phyloP scores from a whole-genome alignment of 2,888 invertebrate species.

The Lycia hirtaria region DNA sequence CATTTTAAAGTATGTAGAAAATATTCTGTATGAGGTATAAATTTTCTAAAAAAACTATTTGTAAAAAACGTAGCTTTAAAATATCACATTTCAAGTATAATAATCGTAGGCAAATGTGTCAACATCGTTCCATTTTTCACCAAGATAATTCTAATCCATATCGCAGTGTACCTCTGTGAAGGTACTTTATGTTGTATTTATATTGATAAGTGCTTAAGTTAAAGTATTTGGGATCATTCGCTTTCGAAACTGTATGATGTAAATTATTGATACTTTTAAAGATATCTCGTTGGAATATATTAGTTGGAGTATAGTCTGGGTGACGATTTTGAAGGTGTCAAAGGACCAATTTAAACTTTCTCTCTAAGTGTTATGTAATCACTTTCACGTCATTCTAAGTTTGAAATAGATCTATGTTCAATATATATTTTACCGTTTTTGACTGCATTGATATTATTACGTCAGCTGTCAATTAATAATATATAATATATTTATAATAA shows the following conservation, averaged over 20 bases:
- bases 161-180: slow-evolving; percentile 3
- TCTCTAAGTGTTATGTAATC: slow-evolving; percentile 12
- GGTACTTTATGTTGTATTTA: slow-evolving; percentile 14
- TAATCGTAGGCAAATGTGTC: too few relatives aligned
- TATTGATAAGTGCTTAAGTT: slow-evolving; percentile 18
- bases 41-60: too few relatives aligned
- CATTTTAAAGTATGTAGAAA: too few relatives aligned
- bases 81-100: too few relatives aligned
- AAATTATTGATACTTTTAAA: slow-evolving; percentile 30
- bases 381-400: neutral
- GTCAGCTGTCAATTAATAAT: too few relatives aligned
- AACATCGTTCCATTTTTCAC: neutral
- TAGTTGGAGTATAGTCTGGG: slow-evolving; percentile 15
- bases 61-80: too few relatives aligned
- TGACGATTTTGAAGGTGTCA: slow-evolving; percentile 17
- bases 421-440: neutral
- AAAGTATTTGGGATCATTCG: slow-evolving; percentile 22
- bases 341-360: slow-evolving; percentile 30
- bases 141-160: neutral
- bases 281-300: slow-evolving; percentile 29
- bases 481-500: too few relatives aligned
- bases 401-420: neutral
- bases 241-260: slow-evolving; percentile 27
- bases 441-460: too few relatives aligned
- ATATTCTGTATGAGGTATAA: too few relatives aligned